Percentiles rank a stretch among this genome's conserved stretches.
These are phyloP conservation scores for Oryzias curvinotus DNA, from an alignment of 2,113 vertebrate species.

Conservation along the genomic window DNA sequence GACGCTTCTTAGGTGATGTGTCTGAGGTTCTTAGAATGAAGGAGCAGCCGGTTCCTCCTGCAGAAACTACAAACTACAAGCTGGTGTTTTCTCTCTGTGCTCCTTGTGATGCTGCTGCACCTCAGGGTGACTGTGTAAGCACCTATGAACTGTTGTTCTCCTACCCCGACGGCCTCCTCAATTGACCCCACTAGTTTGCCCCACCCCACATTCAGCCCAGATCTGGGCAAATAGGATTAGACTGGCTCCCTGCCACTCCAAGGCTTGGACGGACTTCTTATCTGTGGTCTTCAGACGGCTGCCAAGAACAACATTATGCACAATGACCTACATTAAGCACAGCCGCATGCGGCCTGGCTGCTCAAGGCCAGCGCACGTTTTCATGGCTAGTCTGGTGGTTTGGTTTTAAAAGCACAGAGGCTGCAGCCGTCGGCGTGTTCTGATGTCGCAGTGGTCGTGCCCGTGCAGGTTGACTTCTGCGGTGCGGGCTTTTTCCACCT, in stretches of 20 bases:
- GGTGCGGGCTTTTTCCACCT: too few relatives aligned
- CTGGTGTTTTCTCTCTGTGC: too few relatives aligned
- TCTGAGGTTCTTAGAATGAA: slow-evolving; percentile 52
- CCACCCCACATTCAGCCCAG: slow-evolving; percentile 50
- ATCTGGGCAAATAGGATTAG: slow-evolving; percentile 74
- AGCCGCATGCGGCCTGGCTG: slow-evolving; percentile 49
- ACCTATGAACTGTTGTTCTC: too few relatives aligned
- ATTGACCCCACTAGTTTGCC: slow-evolving; percentile 54
- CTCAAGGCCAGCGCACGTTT: slow-evolving; percentile 67
- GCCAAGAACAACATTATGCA: slow-evolving; percentile 65
- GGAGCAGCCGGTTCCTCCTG: background rate
- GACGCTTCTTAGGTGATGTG: slow-evolving; percentile 57
- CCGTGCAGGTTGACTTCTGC: background rate
- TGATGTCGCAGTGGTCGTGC: slow-evolving; percentile 13
- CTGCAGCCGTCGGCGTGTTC: slow-evolving; percentile 46
- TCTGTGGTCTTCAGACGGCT: slow-evolving; percentile 64
- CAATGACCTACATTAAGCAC: slow-evolving; percentile 68
- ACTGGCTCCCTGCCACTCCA: slow-evolving; percentile 68
- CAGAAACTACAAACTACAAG: slow-evolving; percentile 2
- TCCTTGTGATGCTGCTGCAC: too few relatives aligned
- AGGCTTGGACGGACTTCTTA: slow-evolving; percentile 67
- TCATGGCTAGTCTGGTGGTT: slow-evolving; percentile 56
- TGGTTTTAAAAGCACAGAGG: slow-evolving; percentile 41
- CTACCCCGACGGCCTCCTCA: slow-evolving; percentile 50
- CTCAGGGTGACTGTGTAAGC: too few relatives aligned